A percentile compares a stretch with the other conserved stretches of the same genome.
phyloP scores from a whole-genome alignment of 2,888 invertebrate genomes.

The Megaustenia siamemsis region DNA sequence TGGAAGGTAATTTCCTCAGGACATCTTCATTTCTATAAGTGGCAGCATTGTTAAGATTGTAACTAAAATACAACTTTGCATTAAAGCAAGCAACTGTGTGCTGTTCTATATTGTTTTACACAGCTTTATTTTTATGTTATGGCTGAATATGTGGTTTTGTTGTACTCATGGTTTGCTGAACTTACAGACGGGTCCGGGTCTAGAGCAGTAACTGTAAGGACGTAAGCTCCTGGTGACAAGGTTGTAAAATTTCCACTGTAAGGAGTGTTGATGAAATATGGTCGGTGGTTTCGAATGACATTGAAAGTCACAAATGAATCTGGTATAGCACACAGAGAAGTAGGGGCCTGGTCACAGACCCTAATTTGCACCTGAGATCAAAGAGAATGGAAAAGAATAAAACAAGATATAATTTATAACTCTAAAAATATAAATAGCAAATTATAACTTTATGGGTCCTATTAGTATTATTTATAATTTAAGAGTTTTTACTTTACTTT shows the following conservation, averaged over 20 bases:
- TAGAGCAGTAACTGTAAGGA: conserved; percentile 64
- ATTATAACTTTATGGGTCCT: no score
- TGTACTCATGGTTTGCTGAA: no score
- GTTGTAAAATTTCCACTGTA: conserved; percentile 65
- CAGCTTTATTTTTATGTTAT: no score
- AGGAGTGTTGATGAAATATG: conserved; percentile 67
- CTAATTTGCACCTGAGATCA: conserved; percentile 50
- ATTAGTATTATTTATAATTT: no score
- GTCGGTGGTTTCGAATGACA: conserved; percentile 64
- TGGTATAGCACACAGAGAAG: conserved; percentile 47
- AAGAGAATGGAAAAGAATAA: background rate
- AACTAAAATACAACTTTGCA: no score
- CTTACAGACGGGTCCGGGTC: conserved; percentile 64
- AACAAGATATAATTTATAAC: background rate
- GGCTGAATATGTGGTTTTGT: no score
- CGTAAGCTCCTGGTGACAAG: conserved; percentile 59
- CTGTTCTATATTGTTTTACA: no score
- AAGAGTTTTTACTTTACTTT: no score
- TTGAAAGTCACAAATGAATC: conserved; percentile 68
- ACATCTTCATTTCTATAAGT: no score
- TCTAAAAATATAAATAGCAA: background rate
- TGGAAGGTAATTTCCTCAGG: no score
- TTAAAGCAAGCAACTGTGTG: no score
- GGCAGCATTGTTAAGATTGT: no score
- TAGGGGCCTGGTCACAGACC: conserved; percentile 54